Evolutionary conservation across 2,113 vertebrate genomes (phyloP).

Genomic region (Vicugna pacos): DNA sequence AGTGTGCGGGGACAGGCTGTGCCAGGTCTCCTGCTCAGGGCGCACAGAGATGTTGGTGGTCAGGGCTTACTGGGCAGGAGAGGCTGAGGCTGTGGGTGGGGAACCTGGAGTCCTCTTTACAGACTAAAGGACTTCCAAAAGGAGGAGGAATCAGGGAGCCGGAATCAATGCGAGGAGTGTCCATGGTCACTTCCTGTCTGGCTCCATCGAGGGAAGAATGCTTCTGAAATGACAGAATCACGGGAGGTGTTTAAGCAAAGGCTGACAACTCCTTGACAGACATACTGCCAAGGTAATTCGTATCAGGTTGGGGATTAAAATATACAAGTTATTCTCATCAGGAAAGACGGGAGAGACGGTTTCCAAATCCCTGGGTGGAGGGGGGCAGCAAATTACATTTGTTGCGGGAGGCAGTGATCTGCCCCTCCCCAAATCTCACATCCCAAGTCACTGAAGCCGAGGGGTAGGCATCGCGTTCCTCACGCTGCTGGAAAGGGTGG

Average conservation of each 20-base stretch:
- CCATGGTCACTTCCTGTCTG: neutral
- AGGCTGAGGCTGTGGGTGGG: neutral
- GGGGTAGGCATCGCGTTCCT: accelerated
- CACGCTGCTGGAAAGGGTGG: neutral
- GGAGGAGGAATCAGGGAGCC: neutral
- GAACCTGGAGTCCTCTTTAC: neutral
- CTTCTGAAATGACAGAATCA: neutral
- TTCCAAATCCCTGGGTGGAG: neutral
- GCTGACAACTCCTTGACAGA: neutral
- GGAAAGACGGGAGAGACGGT: neutral
- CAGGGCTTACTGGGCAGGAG: neutral
- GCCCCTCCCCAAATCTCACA: neutral
- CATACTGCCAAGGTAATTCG: neutral
- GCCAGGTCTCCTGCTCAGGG: neutral
- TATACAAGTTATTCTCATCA: neutral
- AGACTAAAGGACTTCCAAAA: neutral
- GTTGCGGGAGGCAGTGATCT: neutral
- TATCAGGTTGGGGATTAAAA: neutral
- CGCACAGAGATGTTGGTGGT: neutral
- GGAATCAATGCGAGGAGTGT: neutral
- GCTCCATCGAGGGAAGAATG: neutral
- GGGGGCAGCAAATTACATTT: neutral
- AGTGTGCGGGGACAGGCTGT: neutral
- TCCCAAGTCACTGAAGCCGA: no score
- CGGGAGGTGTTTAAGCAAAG: neutral